Conservation (phyloP, 2,888 invertebrate genomes). For the Gortyna flavago region DNA sequence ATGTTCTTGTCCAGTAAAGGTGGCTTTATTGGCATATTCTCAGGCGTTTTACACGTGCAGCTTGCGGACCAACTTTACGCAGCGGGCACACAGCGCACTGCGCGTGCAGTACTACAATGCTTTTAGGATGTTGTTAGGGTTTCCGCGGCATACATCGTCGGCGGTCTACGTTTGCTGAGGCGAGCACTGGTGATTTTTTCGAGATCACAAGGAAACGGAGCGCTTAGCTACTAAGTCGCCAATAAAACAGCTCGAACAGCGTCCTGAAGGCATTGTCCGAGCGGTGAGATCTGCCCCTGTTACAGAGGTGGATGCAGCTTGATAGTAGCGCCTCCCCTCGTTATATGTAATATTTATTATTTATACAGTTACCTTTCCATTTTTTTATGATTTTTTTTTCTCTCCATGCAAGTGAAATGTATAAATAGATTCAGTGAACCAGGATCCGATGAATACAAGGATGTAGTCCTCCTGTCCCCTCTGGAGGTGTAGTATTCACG, state of each 20-base stretch:
- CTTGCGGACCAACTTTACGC: background rate
- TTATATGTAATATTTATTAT: background rate
- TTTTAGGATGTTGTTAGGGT: background rate
- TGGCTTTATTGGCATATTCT: background rate
- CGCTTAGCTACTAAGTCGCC: background rate
- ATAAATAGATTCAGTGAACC: slow-evolving; percentile 7
- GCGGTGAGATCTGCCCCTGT: background rate
- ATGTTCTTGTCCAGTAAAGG: no score
- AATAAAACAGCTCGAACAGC: background rate
- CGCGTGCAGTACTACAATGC: background rate
- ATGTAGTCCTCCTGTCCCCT: no score
- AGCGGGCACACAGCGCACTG: background rate
- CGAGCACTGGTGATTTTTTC: background rate
- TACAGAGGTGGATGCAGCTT: background rate
- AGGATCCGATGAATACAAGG: slow-evolving; percentile 10
- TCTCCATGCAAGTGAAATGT: background rate
- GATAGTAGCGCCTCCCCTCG: background rate
- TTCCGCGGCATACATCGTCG: no score
- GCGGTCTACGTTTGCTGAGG: background rate
- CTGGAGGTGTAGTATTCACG: background rate
- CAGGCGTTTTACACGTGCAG: background rate
- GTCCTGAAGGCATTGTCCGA: background rate
- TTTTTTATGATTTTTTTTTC: background rate
- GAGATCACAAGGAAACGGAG: background rate
- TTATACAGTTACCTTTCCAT: background rate